Conservation (phyloP, 2,888 invertebrate genomes). For the Leptinotarsa rubiginosa region DNA sequence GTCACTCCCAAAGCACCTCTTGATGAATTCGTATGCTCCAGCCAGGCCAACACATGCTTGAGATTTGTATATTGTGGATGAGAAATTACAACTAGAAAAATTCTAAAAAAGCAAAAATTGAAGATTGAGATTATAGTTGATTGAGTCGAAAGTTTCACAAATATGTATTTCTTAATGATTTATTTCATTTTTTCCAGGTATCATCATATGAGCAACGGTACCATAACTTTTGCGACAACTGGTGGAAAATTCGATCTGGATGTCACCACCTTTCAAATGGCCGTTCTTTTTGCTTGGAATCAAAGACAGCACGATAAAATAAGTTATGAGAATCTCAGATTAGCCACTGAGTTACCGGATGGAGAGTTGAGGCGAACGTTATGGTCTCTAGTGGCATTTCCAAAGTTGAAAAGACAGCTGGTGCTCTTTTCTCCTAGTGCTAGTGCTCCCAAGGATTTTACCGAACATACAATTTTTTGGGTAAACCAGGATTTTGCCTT, state of each 20-base stretch:
- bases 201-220: constrained; percentile 99
- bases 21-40: no score
- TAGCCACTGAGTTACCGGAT: constrained; percentile 97
- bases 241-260: constrained; percentile 96
- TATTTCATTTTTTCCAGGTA: constrained; percentile 64
- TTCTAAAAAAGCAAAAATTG: no score
- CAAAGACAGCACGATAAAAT: constrained; percentile 92
- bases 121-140: not conserved
- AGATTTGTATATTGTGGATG: no score
- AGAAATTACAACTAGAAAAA: no score
- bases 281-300: constrained; percentile 98
- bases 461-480: constrained; percentile 93
- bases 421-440: constrained; percentile 83
- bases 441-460: constrained; percentile 93
- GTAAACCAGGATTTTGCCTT: constrained; percentile 96
- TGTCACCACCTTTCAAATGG: constrained; percentile 99
- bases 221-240: constrained; percentile 93
- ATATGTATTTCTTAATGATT: no score
- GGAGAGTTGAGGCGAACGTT: constrained; percentile 93
- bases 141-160: not conserved
- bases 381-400: constrained; percentile 96
- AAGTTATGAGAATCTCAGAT: constrained; percentile 94
- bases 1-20: no score
- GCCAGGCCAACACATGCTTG: no score
- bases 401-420: constrained; percentile 94